Conservation (phyloP, 1,140 invertebrate genomes). For the Calliphora vicina region DNA sequence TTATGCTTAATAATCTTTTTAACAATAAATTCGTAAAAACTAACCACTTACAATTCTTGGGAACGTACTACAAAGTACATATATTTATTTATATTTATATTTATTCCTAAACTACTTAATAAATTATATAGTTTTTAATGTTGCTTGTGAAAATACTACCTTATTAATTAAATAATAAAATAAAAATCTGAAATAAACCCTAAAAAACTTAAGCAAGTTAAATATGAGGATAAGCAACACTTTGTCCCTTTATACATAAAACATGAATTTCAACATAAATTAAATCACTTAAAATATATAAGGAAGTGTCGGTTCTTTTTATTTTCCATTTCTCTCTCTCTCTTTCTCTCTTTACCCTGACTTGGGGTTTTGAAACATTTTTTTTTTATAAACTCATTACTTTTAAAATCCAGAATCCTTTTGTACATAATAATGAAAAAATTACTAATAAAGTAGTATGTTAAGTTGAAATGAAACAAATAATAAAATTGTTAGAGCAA, state of each 20-base stretch:
- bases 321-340: too few species aligned
- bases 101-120: too few species aligned
- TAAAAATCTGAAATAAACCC: background rate
- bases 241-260: constrained; percentile 3
- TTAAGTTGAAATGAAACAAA: background rate
- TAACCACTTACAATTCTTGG: too few species aligned
- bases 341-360: too few species aligned
- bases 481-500: background rate
- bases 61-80: too few species aligned
- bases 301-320: constrained; percentile 8
- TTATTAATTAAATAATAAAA: constrained; percentile 20
- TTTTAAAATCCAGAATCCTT: background rate
- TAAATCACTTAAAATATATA: constrained; percentile 15
- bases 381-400: background rate
- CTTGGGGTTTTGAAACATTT: background rate
- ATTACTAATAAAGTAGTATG: constrained; percentile 8
- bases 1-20: too few species aligned
- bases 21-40: too few species aligned
- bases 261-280: constrained; percentile 21
- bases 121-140: background rate
- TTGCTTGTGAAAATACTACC: background rate
- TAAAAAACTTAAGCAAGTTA: background rate
- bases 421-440: background rate
- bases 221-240: background rate
- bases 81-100: too few species aligned